Conservation (phyloP, 1,140 invertebrate species). For the Musca domestica region DNA sequence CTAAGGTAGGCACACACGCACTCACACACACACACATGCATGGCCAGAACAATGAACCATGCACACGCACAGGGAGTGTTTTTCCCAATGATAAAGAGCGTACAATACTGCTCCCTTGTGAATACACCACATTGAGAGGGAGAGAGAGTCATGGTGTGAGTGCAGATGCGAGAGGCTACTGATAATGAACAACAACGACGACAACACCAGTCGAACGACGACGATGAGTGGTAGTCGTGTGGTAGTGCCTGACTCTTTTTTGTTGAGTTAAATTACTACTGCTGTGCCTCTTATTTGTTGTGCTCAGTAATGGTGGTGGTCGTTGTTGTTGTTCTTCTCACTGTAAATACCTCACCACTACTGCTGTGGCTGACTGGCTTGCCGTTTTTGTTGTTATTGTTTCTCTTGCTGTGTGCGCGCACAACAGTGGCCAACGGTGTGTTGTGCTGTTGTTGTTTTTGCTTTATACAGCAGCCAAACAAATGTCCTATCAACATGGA, state of each 20-base stretch:
- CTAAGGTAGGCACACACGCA: too few relatives aligned
- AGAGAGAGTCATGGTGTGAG: background rate
- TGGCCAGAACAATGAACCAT: too few relatives aligned
- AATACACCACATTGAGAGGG: background rate
- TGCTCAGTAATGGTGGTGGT: background rate
- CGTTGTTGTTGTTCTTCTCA: background rate
- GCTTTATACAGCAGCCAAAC: background rate
- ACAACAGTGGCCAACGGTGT: background rate
- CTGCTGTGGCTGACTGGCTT: too few relatives aligned
- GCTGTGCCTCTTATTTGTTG: constrained; percentile 1
- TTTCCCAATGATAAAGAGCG: too few relatives aligned
- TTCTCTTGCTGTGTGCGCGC: background rate
- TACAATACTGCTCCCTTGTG: background rate
- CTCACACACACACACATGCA: too few relatives aligned
- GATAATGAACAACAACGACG: background rate
- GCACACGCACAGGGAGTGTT: too few relatives aligned
- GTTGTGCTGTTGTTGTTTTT: background rate
- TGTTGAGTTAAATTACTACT: constrained; percentile 14
- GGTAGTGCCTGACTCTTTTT: background rate
- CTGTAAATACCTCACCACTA: too few relatives aligned
- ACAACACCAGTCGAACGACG: too few relatives aligned
- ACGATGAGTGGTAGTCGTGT: background rate
- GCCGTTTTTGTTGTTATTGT: constrained; percentile 2
- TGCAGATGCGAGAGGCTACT: background rate
- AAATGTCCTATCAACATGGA: background rate